Conservation (phyloP, 2,797 vertebrate species). For the Hephaestus fuliginosus region DNA sequence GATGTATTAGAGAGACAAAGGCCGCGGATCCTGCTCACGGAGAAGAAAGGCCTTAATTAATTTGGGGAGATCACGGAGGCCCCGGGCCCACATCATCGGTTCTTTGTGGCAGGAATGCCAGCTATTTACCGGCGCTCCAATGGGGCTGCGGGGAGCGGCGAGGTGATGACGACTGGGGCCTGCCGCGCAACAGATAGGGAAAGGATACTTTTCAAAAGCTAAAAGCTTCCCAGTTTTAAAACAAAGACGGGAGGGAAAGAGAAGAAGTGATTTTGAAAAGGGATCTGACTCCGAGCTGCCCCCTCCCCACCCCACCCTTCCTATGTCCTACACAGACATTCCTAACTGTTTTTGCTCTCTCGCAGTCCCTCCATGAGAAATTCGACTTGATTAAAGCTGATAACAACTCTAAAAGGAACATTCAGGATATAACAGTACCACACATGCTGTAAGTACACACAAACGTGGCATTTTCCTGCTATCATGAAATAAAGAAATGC, state of each 20-base stretch:
- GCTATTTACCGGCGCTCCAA: constrained; percentile 86
- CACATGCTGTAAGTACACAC: neutral
- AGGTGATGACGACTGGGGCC: constrained; percentile 89
- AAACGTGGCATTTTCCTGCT: neutral
- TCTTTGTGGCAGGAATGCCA: constrained; percentile 89
- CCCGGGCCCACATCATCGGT: constrained; percentile 83
- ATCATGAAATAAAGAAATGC: neutral
- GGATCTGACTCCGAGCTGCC: constrained; percentile 70
- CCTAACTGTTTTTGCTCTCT: constrained; percentile 64
- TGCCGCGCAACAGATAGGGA: constrained; percentile 84
- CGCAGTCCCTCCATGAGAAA: constrained; percentile 50
- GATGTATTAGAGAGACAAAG: constrained; percentile 79
- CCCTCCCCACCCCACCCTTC: constrained; percentile 41
- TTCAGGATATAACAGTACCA: neutral
- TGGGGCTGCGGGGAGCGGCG: constrained; percentile 73
- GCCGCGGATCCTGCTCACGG: constrained; percentile 54
- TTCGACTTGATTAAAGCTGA: constrained; percentile 27
- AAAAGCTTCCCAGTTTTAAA: constrained; percentile 92
- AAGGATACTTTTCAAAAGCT: constrained; percentile 92
- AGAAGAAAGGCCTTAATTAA: constrained; percentile 87
- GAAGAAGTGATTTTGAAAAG: constrained; percentile 85
- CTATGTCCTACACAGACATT: constrained; percentile 77
- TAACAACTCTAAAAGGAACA: constrained; percentile 15
- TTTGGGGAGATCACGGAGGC: constrained; percentile 83
- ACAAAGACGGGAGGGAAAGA: constrained; percentile 84